Percentiles rank a stretch among this genome's conserved stretches.
Evolutionary conservation across 2,113 vertebrate genomes (phyloP).

Genomic region (Macquaria australasica): DNA sequence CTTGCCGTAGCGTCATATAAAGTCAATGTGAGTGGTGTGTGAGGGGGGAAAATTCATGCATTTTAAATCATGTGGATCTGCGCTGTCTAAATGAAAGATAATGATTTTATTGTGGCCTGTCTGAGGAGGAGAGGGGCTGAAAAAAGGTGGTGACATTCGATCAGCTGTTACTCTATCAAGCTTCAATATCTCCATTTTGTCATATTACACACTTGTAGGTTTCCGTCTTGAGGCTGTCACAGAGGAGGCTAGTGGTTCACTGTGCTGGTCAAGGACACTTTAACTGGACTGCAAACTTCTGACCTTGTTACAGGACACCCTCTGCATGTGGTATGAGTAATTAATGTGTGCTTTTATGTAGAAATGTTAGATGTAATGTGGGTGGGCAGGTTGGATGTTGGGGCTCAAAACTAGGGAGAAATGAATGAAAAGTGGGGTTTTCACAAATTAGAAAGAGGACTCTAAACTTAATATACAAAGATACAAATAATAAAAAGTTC

Average conservation of each 20-base stretch:
- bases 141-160: not conserved
- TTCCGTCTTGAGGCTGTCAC: constrained; percentile 14
- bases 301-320: constrained; percentile 52
- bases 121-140: not conserved
- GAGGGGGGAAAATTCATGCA: constrained; percentile 42
- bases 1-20: constrained; percentile 6
- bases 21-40: constrained; percentile 11
- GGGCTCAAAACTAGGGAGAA: not conserved
- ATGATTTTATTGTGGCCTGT: not conserved
- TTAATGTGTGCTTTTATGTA: constrained; percentile 52
- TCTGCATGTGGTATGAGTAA: constrained; percentile 60
- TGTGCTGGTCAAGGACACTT: constrained; percentile 47
- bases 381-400: constrained; percentile 5
- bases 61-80: constrained; percentile 67
- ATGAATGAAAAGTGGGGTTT: not conserved
- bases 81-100: constrained; percentile 23
- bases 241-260: constrained; percentile 7
- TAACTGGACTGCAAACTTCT: constrained; percentile 28
- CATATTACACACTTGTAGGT: constrained; percentile 16
- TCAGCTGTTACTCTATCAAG: constrained; percentile 23
- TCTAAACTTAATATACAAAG: not conserved
- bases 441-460: not conserved
- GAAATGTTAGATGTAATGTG: constrained; percentile 17
- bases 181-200: constrained; percentile 30
- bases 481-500: not conserved